Evolutionary conservation across 2,797 vertebrate genomes (phyloP), one percentile per base, ranked within the genome.

Genomic region (Crypturellus tataupa): DNA sequence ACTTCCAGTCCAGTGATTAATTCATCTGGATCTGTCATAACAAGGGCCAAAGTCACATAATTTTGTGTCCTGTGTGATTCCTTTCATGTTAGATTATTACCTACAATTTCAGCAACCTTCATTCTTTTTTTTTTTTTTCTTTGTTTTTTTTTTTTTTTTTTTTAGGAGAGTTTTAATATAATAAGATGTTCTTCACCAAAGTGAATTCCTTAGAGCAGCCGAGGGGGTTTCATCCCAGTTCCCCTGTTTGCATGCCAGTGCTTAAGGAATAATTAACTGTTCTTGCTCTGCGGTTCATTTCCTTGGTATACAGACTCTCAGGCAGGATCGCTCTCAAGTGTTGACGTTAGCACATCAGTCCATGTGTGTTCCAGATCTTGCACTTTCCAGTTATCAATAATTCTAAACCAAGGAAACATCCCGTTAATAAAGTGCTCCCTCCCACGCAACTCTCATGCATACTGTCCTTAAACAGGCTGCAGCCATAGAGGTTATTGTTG

Each of bases 41-140:
- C 0, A 0, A 90, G 73, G 60, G 63, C 78, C 0, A 0, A 33
- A 80, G 39, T 67, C 56, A 73, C 0, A 0, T 84, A 91, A 77
- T 84, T 94, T 80, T 84, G 35, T 81, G 35, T 88, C 55, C 68
- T 76, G 7, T 21, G 21, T 53, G 53, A 37, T 68, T 87, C 13
- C 58, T 89, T 85, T 93, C 75, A n/a, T 31, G 21, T 90, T 68
- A 88, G 55, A 86, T 90, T 71, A 62, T 79, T 44, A 84, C 73
- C 67, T 93, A 47, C 31, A 33, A 9, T 59, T 92, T 71, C 17
- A 1, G 40, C 37, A 85, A 78, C 15, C 31, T 92, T 80, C n/a
- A 8, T 44, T 46, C 70, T 72, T 70, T 37, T 15, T 7, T 81
- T 85, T 89, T 49, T 10, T 12, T 12, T 49, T 49, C 7, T 47